phyloP scores from a whole-genome alignment of 2,797 vertebrate species.

The Sebastes steindachneri region DNA sequence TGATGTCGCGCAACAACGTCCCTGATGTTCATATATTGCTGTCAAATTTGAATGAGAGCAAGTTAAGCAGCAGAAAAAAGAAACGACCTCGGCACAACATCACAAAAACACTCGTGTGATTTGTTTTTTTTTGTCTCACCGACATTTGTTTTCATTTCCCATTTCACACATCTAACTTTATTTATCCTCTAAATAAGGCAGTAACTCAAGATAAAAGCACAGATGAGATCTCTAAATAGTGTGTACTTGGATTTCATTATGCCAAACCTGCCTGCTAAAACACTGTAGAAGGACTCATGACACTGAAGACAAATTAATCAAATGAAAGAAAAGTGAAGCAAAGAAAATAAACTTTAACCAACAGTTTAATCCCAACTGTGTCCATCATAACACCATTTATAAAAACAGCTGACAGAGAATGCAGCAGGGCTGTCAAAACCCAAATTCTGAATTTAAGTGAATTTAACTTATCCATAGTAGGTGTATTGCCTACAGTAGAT shows the following conservation, averaged over 20 bases:
- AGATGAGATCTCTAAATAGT: neutral
- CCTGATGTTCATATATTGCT: neutral
- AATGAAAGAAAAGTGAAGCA: slow-evolving; percentile 15
- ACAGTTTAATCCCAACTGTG: slow-evolving; percentile 1
- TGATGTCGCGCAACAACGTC: neutral
- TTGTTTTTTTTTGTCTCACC: neutral
- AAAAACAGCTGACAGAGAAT: slow-evolving; percentile 1
- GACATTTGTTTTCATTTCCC: slow-evolving; percentile 37
- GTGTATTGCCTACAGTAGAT: no score
- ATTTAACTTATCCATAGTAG: no score
- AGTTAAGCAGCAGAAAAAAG: neutral
- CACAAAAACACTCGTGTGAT: slow-evolving; percentile 13
- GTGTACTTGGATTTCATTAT: slow-evolving; percentile 3
- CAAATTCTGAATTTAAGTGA: neutral
- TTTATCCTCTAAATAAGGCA: slow-evolving; percentile 18
- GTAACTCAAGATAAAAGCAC: slow-evolving; percentile 10
- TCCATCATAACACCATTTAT: neutral
- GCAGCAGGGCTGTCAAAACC: slow-evolving; percentile 19
- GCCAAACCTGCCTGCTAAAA: neutral
- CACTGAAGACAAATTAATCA: neutral
- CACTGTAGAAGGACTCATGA: neutral
- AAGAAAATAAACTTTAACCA: neutral
- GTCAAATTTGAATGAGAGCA: slow-evolving; percentile 12
- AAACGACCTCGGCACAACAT: slow-evolving; percentile 15
- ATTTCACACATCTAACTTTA: slow-evolving; percentile 1